Conservation (phyloP, 2,113 vertebrate species). For the Eretmochelys imbricata region DNA sequence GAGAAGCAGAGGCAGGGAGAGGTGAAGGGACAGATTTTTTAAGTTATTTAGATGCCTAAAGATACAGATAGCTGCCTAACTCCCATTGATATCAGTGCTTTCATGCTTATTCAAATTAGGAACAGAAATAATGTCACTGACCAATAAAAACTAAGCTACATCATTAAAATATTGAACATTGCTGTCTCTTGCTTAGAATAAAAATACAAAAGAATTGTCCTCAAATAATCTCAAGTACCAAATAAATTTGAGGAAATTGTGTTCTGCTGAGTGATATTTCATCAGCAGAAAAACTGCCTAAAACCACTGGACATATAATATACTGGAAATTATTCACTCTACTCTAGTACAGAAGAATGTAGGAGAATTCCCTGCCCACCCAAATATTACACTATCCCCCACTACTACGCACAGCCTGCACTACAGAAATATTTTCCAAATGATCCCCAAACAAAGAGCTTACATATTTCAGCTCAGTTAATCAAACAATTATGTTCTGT, state of each 20-base stretch:
- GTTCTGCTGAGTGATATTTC: slow-evolving; percentile 1
- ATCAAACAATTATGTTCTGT: not conserved
- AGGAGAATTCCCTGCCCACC: not conserved
- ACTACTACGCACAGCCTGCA: slow-evolving; percentile 5
- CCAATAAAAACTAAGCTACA: not conserved
- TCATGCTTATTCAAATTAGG: not conserved
- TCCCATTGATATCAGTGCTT: not conserved
- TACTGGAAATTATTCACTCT: slow-evolving; percentile 36
- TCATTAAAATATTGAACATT: not conserved
- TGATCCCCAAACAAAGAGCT: slow-evolving; percentile 19
- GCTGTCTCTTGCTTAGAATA: not conserved
- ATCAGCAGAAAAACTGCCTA: slow-evolving; percentile 8
- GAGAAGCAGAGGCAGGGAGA: not conserved
- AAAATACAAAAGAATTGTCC: not conserved
- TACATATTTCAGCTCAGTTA: not conserved
- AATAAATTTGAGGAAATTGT: not conserved
- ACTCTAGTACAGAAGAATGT: slow-evolving; percentile 15
- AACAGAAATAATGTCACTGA: not conserved
- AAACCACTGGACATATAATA: not conserved
- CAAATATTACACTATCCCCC: slow-evolving; percentile 29
- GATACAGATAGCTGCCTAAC: not conserved
- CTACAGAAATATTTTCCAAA: slow-evolving; percentile 41
- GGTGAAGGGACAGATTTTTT: not conserved
- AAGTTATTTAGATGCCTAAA: fast-evolving
- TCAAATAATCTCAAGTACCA: not conserved